phyloP scores from a whole-genome alignment of 2,113 vertebrate species.

The Trematocara variabile region DNA sequence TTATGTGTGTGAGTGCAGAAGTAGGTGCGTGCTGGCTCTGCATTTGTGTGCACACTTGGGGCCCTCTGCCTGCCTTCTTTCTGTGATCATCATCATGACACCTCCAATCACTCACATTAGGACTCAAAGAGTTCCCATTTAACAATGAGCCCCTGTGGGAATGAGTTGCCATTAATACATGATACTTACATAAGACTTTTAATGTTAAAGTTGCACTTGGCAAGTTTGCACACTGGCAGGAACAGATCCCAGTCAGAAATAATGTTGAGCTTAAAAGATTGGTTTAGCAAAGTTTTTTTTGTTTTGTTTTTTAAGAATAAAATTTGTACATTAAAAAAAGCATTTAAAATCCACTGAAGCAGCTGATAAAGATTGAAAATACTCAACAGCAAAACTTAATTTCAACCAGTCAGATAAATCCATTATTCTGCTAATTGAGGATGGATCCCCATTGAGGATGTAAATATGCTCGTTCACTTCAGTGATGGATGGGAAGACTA shows the following conservation, averaged over 20 bases:
- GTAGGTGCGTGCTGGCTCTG: constrained; percentile 1
- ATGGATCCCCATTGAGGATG: not conserved
- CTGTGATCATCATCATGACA: constrained; percentile 2
- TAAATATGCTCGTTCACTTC: not conserved
- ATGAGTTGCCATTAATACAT: not conserved
- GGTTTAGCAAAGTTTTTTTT: not conserved
- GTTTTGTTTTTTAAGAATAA: not conserved
- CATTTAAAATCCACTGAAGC: not conserved
- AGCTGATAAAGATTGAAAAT: not conserved
- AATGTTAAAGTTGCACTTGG: not conserved
- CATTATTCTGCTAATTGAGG: not conserved
- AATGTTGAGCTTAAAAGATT: not conserved
- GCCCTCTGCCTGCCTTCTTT: constrained; percentile 10
- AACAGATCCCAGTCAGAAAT: not conserved
- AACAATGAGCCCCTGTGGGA: not conserved
- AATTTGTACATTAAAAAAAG: not conserved
- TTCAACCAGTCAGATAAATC: not conserved
- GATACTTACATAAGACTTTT: not conserved
- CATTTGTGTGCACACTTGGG: not conserved
- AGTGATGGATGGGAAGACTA: not conserved
- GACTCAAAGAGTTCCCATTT: constrained; percentile 29
- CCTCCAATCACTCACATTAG: constrained; percentile 31
- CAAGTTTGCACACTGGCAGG: not conserved
- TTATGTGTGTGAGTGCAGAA: constrained; percentile 23
- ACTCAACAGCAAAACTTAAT: not conserved